Conservation (phyloP, 2,797 vertebrate genomes). For the Sylvia borin region DNA sequence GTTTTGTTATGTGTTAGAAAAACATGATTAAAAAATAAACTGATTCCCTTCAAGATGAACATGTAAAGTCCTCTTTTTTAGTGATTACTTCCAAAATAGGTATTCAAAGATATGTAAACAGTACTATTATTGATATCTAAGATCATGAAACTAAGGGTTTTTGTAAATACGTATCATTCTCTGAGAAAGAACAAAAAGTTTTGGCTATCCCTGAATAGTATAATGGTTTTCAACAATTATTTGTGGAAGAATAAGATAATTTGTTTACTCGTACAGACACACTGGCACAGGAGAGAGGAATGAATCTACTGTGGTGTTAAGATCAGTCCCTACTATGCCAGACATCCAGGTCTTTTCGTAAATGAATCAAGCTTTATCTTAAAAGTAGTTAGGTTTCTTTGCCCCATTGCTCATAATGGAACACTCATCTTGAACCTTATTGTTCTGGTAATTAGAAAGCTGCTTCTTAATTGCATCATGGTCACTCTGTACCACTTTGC, state of each 20-base stretch:
- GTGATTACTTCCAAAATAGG: neutral
- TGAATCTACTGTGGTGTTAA: neutral
- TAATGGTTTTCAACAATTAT: neutral
- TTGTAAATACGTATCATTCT: neutral
- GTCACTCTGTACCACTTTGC: slow-evolving; percentile 59
- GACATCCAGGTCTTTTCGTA: neutral
- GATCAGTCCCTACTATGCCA: neutral
- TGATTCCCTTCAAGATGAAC: neutral
- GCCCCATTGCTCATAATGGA: slow-evolving; percentile 61
- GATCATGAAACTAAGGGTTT: neutral
- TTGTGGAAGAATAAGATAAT: slow-evolving; percentile 27
- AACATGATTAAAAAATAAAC: neutral
- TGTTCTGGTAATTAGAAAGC: slow-evolving; percentile 65
- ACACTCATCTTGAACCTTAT: slow-evolving; percentile 53
- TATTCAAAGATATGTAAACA: neutral
- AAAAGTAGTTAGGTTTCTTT: slow-evolving; percentile 57
- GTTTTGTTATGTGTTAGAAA: neutral
- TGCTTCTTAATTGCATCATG: slow-evolving; percentile 56
- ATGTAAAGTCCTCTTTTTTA: neutral
- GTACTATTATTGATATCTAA: neutral
- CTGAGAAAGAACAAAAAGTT: slow-evolving; percentile 1
- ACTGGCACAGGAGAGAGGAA: neutral
- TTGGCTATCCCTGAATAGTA: neutral
- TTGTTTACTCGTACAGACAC: neutral
- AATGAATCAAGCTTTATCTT: slow-evolving; percentile 26